Conservation (phyloP, 2,113 vertebrate species). For the Hemibagrus wyckioides region DNA sequence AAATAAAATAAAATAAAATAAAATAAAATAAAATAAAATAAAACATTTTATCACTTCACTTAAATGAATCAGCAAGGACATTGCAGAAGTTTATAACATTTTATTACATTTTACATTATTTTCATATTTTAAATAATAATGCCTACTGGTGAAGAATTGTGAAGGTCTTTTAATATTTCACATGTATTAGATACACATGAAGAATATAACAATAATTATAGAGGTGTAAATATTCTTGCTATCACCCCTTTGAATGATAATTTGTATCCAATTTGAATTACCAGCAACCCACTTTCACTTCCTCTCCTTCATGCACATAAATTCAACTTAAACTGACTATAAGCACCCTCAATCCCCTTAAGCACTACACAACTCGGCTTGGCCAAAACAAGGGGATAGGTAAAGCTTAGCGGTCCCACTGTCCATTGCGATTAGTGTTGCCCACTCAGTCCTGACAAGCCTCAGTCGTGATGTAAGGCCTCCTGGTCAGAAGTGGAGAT, state of each 20-base stretch:
- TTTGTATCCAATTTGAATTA: not conserved
- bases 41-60: not conserved
- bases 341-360: slow-evolving; percentile 46
- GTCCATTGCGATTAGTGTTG: slow-evolving; percentile 46
- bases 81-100: not conserved
- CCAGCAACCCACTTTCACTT: slow-evolving; percentile 34
- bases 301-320: slow-evolving; percentile 26
- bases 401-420: slow-evolving; percentile 38
- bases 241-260: not conserved
- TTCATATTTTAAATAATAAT: not conserved
- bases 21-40: not conserved
- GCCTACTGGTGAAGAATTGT: not conserved
- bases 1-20: not conserved
- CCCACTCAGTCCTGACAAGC: slow-evolving; percentile 66
- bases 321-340: slow-evolving; percentile 45
- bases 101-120: not conserved
- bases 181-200: not conserved
- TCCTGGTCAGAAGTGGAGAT: slow-evolving; percentile 71
- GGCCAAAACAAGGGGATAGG: slow-evolving; percentile 42
- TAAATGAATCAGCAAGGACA: not conserved
- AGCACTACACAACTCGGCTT: slow-evolving; percentile 31
- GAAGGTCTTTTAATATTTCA: not conserved
- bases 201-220: not conserved
- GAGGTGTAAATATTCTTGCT: slow-evolving; percentile 5
- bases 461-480: slow-evolving; percentile 62